Evolutionary conservation across 2,888 invertebrate species (phyloP).

Genomic region (Fragum fragum): DNA sequence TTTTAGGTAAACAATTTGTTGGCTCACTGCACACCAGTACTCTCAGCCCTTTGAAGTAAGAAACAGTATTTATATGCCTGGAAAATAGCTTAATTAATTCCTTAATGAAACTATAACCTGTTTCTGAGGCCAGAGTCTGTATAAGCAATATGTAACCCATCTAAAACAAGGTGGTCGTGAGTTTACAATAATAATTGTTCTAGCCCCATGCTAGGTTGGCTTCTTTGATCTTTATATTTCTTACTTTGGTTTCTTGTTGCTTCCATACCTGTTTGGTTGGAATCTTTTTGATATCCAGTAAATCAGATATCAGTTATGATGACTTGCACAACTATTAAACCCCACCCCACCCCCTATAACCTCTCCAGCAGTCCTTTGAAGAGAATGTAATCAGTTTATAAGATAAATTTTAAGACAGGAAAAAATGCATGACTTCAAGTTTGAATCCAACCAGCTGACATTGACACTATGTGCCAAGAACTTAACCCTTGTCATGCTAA

Average conservation of each 20-base stretch:
- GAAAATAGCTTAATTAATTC: slow-evolving; percentile 12
- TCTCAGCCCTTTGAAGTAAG: not conserved
- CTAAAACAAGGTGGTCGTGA: not conserved
- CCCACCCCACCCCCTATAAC: no score
- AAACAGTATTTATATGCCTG: not conserved
- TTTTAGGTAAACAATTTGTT: no score
- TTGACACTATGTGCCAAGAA: no score
- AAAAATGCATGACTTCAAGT: no score
- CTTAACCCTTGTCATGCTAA: no score
- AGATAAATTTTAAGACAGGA: no score
- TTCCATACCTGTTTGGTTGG: not conserved
- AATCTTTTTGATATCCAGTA: not conserved
- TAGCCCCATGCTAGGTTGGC: slow-evolving; percentile 20
- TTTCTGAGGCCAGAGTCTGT: not conserved
- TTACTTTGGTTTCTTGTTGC: not conserved
- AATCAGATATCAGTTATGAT: not conserved
- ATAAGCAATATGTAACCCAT: not conserved
- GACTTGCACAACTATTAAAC: not conserved
- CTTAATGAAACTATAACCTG: slow-evolving; percentile 8
- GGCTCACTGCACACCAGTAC: not conserved
- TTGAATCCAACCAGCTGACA: no score
- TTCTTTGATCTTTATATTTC: slow-evolving; percentile 13
- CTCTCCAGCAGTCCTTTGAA: no score
- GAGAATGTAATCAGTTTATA: no score
- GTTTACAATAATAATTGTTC: slow-evolving; percentile 19